phyloP scores from a whole-genome alignment of 2,797 vertebrate species.

The Carapus acus region DNA sequence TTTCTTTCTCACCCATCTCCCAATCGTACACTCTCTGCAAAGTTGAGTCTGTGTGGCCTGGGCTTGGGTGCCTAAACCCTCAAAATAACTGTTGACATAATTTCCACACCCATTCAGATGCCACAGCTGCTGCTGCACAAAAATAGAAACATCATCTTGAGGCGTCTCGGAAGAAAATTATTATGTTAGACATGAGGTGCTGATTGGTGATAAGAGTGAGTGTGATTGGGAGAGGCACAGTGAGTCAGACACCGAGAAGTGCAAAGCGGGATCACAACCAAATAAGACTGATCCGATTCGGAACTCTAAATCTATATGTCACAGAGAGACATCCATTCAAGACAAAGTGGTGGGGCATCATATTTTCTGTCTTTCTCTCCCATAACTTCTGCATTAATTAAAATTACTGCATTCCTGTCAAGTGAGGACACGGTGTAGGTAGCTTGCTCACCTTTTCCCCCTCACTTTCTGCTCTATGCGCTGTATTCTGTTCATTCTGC shows the following conservation, averaged over 20 bases:
- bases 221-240: slow-evolving; percentile 13
- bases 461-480: too few relatives aligned
- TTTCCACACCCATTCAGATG: slow-evolving; percentile 55
- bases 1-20: slow-evolving; percentile 28
- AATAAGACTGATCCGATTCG: slow-evolving; percentile 15
- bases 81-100: slow-evolving; percentile 69
- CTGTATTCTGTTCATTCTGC: too few relatives aligned
- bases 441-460: too few relatives aligned
- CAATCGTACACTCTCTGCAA: slow-evolving; percentile 9
- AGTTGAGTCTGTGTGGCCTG: slow-evolving; percentile 29
- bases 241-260: slow-evolving; percentile 28
- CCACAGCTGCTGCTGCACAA: slow-evolving; percentile 66
- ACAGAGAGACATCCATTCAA: too few relatives aligned
- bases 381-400: too few relatives aligned
- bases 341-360: too few relatives aligned
- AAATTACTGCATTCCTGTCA: too few relatives aligned
- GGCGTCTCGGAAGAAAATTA: slow-evolving; percentile 58
- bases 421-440: too few relatives aligned
- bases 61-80: slow-evolving; percentile 50
- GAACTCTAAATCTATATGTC: slow-evolving; percentile 38
- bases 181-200: slow-evolving; percentile 53
- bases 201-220: slow-evolving; percentile 45
- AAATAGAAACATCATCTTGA: slow-evolving; percentile 66
- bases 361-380: too few relatives aligned
- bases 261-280: slow-evolving; percentile 24